A percentile compares a stretch with the other conserved stretches of the same genome.
Conservation (phyloP, 2,888 invertebrate species). For the Nomada hirtipes region DNA sequence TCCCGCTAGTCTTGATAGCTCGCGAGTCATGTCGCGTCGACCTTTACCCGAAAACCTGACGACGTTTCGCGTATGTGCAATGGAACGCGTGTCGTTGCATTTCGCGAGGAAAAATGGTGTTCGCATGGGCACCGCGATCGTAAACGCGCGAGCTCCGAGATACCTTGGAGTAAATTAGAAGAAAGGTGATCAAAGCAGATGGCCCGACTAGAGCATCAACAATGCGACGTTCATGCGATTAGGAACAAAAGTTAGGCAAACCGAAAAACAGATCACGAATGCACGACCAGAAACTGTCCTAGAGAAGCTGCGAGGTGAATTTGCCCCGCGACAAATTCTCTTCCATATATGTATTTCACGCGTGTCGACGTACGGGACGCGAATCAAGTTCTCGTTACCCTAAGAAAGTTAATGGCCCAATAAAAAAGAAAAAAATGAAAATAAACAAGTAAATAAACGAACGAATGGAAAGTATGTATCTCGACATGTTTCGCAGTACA, state of each 20-base stretch:
- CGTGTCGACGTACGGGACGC: neutral
- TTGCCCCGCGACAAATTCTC: constrained; percentile 9
- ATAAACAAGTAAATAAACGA: constrained; percentile 22
- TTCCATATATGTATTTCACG: neutral
- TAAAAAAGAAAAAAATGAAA: constrained; percentile 39
- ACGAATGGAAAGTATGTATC: constrained; percentile 61
- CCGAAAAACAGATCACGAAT: constrained; percentile 58
- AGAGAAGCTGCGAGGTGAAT: constrained; percentile 72
- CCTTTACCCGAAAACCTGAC: too few species aligned
- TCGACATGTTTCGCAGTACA: constrained; percentile 50
- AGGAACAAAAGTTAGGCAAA: constrained; percentile 58
- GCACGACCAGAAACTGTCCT: constrained; percentile 81
- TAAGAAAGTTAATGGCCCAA: constrained; percentile 82
- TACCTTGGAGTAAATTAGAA: neutral
- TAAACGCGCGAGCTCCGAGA: constrained; percentile 30
- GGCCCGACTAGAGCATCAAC: constrained; percentile 41
- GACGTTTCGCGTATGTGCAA: too few species aligned
- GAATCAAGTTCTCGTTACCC: constrained; percentile 64
- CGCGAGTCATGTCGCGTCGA: too few species aligned
- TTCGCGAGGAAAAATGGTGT: neutral
- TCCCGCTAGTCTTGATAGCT: too few species aligned
- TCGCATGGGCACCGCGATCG: neutral
- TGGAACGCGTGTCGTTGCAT: too few species aligned
- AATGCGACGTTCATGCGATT: constrained; percentile 59
- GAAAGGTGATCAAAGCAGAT: constrained; percentile 41